Evolutionary conservation across 2,113 vertebrate species (phyloP).

Genomic region (Tragulus kanchil): DNA sequence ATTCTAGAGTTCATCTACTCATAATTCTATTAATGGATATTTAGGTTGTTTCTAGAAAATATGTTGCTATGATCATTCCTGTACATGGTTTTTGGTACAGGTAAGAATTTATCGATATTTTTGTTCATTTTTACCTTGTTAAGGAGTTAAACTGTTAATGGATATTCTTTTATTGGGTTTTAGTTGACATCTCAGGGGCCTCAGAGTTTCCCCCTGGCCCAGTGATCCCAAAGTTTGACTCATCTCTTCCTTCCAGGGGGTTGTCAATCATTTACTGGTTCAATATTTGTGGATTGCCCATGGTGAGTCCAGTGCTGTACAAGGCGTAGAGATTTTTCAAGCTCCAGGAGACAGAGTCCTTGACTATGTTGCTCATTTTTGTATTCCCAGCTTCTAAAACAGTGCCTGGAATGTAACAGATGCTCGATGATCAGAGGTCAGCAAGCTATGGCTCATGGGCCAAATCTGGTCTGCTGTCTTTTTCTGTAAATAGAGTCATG

Average conservation of each 20-base stretch:
- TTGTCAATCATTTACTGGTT: background rate
- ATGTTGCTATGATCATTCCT: background rate
- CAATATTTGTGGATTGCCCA: background rate
- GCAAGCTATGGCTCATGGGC: background rate
- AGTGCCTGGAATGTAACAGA: background rate
- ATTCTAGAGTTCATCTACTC: background rate
- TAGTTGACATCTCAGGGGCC: background rate
- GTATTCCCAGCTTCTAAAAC: background rate
- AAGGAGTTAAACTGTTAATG: background rate
- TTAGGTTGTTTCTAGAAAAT: background rate
- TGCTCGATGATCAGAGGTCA: background rate
- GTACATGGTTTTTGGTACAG: background rate
- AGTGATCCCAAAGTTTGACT: background rate
- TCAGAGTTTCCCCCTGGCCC: background rate
- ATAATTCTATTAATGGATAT: background rate
- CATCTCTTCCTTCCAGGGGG: background rate
- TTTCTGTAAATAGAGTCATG: background rate
- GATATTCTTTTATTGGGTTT: background rate
- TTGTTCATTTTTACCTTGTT: conserved; percentile 7
- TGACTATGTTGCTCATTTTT: background rate
- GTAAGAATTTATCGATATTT: background rate
- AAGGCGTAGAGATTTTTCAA: background rate
- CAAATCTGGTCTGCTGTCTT: background rate
- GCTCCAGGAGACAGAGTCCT: background rate
- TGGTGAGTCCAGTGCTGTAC: background rate